A percentile compares a stretch with the other conserved stretches of the same genome.
These are phyloP conservation scores for Tetrapedia diversipes DNA, from an alignment of 2,888 invertebrate species.

Conservation along the genomic window DNA sequence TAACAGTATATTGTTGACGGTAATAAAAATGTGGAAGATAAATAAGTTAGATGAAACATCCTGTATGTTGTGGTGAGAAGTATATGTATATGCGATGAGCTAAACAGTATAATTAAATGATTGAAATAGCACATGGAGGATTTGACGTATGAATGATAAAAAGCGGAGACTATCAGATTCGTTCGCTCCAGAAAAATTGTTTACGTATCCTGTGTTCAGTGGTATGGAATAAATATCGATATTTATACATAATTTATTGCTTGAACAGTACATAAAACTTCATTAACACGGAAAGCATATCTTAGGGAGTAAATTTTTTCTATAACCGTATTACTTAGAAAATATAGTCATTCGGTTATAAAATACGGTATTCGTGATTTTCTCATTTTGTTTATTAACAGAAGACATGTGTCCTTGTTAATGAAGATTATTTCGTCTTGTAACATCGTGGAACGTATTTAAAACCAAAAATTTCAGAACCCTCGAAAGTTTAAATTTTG, in stretches of 20 bases:
- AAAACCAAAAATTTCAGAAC: slow-evolving; percentile 5
- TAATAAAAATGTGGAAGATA: not conserved
- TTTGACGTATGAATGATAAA: not conserved
- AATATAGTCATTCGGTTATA: slow-evolving; percentile 4
- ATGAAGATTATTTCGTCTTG: slow-evolving; percentile 41
- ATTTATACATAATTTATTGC: slow-evolving; percentile 21
- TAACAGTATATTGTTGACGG: slow-evolving; percentile 1
- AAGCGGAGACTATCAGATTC: not conserved
- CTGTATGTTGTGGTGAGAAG: not conserved
- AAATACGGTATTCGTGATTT: not conserved
- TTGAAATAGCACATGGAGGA: not conserved
- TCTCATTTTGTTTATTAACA: not conserved
- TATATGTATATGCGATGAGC: too few relatives aligned
- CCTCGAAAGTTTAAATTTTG: not conserved
- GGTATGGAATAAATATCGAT: slow-evolving; percentile 21
- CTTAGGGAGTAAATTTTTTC: slow-evolving; percentile 45
- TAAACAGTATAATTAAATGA: slow-evolving; percentile 1
- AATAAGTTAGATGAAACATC: slow-evolving; percentile 8
- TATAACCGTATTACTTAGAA: slow-evolving; percentile 20
- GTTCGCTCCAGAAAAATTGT: slow-evolving; percentile 31
- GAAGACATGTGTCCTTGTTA: slow-evolving; percentile 28
- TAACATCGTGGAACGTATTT: not conserved
- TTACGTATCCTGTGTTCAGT: slow-evolving; percentile 54
- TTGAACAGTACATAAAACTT: slow-evolving; percentile 26
- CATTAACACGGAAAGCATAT: slow-evolving; percentile 31